Evolutionary conservation across 2,888 invertebrate species (phyloP), one percentile per base, ranked within the genome.

Genomic region (Drosophila sordidula): DNA sequence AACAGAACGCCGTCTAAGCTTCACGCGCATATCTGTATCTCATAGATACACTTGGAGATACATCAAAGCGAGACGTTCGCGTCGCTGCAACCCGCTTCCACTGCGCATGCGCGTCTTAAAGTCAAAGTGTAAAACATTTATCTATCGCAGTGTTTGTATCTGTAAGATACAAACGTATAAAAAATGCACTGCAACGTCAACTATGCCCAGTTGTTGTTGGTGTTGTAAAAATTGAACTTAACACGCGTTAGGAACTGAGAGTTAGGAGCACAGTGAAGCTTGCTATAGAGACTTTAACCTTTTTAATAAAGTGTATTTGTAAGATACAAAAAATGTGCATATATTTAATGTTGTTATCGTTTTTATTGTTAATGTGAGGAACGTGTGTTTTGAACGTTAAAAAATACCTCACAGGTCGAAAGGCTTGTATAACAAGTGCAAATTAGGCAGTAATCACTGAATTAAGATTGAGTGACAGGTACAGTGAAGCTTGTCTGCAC

Each of bases 51-150:
- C 14, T 32, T 14, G 29, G 12, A 56, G 32, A 18, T 18, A 42
- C 38, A 22, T 18, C 41, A 39, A 46, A 26, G 57, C 14, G 46
- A 51, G 44, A 56, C 62, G 70, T 56, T 70, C 75, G 70, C 55
- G 29, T 49, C 44, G 47, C 34, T 56, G 55, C 58, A 34, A 34
- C 4, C 12, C 4, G 12, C 2, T 4, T 12, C 12, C 11, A 54
- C 44, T 63, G 75, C 75, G 75, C 75, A 71, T 49, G 75, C 75
- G 73, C 54, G 46, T 57, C 54, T 51, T 39, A 29, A 42, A 49
- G 18, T 38, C 39, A 42, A 68, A 75, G 70, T 59, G 67, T 59
- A 46, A 22, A 63, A 66, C 58, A 9, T 11, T 36, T 57, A 59
- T 49, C 63, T 51, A 6, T 39, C 25, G 38, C 39, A n/a, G 16